Base-by-base conservation (phyloP, 1,140 invertebrate genomes). In the Portunus trituberculatus region DNA sequence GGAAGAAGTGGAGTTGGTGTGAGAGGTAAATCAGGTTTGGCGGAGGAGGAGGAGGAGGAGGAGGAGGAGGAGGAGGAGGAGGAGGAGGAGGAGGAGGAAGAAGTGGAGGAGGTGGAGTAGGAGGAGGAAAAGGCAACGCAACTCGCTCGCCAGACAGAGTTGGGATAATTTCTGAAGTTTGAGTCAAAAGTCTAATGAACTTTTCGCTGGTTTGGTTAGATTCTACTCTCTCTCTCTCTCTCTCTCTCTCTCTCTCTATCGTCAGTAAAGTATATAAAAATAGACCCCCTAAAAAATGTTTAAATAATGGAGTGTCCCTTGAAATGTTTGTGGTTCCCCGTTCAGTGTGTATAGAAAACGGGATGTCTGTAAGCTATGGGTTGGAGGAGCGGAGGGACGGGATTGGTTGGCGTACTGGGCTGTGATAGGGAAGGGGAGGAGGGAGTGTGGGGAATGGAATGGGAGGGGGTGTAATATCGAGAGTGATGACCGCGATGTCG, bases 1-100 rank as follows among this genome's bases (percentile, higher is more conserved):
- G 67, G 67, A 76, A 76, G 67, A 76, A 76, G n/a, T 7, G 67
- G 67, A 76, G 67, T 76, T 76, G 20, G 10, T 20, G 52, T 39
- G 52, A 59, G 52, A 59, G 20, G 67, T 76, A n/a, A 76, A 76
- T 76, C 67, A 76, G 67, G 67, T 76, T 76, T n/a, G 67, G 67
- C 12, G 20, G 67, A n/a, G 67, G 67, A 76, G 67, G 67, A 76
- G 67, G 67, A 76, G 67, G 67, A 25, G 67, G 67, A 76, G 25
- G 67, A 76, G 67, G 67, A 76, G 67, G 67, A 76, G n/a, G 67
- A 76, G 67, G 67, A n/a, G 20, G 20, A n/a, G n/a, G 67, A 76
- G 8, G 7, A 76, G 67, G 67, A 76, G 20, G 25, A 76, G 2
- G 67, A 76, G 0, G 2, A 59, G 67, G 67, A 76, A 25, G 67